Base-by-base conservation (phyloP, 2,113 vertebrate genomes). In the Prunella himalayana region DNA sequence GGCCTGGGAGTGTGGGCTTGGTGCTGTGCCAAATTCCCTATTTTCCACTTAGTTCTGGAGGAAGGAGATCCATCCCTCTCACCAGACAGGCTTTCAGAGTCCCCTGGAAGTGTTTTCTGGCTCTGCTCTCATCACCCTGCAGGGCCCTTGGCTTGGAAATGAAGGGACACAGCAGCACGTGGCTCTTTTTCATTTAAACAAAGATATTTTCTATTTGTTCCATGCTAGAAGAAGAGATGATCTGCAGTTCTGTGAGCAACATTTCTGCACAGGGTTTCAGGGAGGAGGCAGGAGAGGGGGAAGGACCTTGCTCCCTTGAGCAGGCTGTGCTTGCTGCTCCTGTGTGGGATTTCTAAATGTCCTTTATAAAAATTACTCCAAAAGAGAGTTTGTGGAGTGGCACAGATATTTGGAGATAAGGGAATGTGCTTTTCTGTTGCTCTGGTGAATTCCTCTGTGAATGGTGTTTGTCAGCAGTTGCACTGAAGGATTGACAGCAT, bases 241-340 rank as follows among this genome's bases (percentile, higher is more conserved):
- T 31, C 13, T 45, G 39, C n/a, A 31, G 31, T 81, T 68, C 11
- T 54, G 27, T 17, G 68, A 50, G 4, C 61, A 66, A 3, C 31
- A 31, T 42, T 66, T 76, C 21, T 49, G 44, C 50, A 13, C 60
- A 30, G 66, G 30, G 7, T 64, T 71, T 66, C 33, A 3, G 45
- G 18, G 6, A 10, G 77, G 71, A 56, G 27, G 16, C 9, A 13
- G 41, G n/a, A 30, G 17, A 39, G 42, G 19, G 39, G 27, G 11
- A 37, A 20, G 47, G 49, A 33, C 39, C 35, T 54, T 14, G 24
- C 9, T 22, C 4, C 28, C 28, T n/a, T 7, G 41, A 35, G 10
- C n/a, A n/a, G 45, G 28, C 28, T 54, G 33, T 39, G 60, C 39
- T 37, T 44, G 42, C 8, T 30, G 6, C 39, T 72, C 1, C 0